Base-by-base conservation (phyloP, 2,113 vertebrate species). In the Malurus alboscapulatus region DNA sequence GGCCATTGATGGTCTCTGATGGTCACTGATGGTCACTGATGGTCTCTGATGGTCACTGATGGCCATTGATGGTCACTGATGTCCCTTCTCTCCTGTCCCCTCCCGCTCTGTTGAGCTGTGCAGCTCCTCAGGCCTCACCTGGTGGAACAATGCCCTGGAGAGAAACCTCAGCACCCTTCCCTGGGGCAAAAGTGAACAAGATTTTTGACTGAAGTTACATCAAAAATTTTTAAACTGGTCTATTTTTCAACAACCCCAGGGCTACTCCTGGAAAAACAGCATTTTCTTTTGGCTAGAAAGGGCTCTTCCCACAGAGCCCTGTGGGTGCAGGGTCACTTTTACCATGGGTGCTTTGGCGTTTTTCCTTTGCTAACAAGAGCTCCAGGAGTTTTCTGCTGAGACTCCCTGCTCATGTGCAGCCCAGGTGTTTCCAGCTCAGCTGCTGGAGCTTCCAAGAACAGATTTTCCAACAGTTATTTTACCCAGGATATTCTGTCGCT, bases 241-340 rank as follows among this genome's bases (percentile, higher is more conserved):
- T 38, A 11, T 38, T 38, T 55, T 86, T 12, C 59, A 1, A 1
- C 55, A 55, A 63, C 2, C 3, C 3, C 2, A 0, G 54, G 68
- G 58, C 25, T 88, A 59, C 44, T 76, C 32, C 20, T 83, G 47
- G 44, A 34, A 62, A 69, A 79, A 27, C 4, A 32, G 8, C 0
- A 47, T 86, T 78, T 83, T 30, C 40, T n/a, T 51, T 38, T 14
- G 34, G 40, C 55, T 50, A 5, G 40, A 85, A 68, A 88, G 71
- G 55, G 61, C 45, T 48, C 29, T 54, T 74, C 62, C 12, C 21
- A 29, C 2, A 2, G 50, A 32, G 9, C 25, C 24, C 24, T 29
- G 9, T 6, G 40, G 36, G 45, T 24, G 50, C 25, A n/a, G 36
- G 53, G 53, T 10, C 36, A 66, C 47, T 76, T 76, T n/a, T 55